phyloP scores from a whole-genome alignment of 2,888 invertebrate genomes.

The Scaptomyza caliginosa region DNA sequence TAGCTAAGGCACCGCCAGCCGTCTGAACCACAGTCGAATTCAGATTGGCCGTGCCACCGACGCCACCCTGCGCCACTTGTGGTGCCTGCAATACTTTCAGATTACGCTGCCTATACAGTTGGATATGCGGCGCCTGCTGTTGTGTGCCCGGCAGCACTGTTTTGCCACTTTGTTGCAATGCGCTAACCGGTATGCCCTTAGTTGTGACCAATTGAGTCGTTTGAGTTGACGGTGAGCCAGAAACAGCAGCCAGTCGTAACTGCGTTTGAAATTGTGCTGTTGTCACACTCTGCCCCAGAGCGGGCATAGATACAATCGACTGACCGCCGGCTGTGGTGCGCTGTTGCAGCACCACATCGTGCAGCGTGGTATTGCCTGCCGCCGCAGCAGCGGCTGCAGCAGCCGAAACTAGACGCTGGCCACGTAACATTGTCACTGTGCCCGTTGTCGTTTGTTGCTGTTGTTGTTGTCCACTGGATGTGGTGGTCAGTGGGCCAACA shows the following conservation, averaged over 20 bases:
- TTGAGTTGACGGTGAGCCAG: slow-evolving; percentile 53
- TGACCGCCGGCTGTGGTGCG: slow-evolving; percentile 82
- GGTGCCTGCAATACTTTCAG: slow-evolving; percentile 80
- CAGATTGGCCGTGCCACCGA: slow-evolving; percentile 32
- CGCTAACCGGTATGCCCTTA: slow-evolving; percentile 82
- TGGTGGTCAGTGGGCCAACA: slow-evolving; percentile 84
- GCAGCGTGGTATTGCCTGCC: slow-evolving; percentile 77
- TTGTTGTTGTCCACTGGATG: slow-evolving; percentile 78
- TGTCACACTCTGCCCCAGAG: slow-evolving; percentile 79
- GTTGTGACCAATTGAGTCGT: slow-evolving; percentile 82
- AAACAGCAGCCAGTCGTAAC: slow-evolving; percentile 81
- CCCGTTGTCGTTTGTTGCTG: slow-evolving; percentile 65
- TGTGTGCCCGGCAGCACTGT: slow-evolving; percentile 67
- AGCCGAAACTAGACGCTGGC: slow-evolving; percentile 82
- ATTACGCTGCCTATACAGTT: slow-evolving; percentile 83
- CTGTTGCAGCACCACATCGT: slow-evolving; percentile 83
- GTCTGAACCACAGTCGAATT: slow-evolving; percentile 81
- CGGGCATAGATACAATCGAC: slow-evolving; percentile 83
- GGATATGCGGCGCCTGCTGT: slow-evolving; percentile 81
- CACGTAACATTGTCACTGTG: slow-evolving; percentile 81
- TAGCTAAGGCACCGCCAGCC: slow-evolving; percentile 76
- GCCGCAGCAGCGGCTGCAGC: slow-evolving; percentile 50
- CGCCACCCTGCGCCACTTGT: slow-evolving; percentile 36
- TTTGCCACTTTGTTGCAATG: slow-evolving; percentile 82
- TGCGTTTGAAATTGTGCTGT: slow-evolving; percentile 83